phyloP scores from a whole-genome alignment of 2,888 invertebrate species.

The Patella pellucida region DNA sequence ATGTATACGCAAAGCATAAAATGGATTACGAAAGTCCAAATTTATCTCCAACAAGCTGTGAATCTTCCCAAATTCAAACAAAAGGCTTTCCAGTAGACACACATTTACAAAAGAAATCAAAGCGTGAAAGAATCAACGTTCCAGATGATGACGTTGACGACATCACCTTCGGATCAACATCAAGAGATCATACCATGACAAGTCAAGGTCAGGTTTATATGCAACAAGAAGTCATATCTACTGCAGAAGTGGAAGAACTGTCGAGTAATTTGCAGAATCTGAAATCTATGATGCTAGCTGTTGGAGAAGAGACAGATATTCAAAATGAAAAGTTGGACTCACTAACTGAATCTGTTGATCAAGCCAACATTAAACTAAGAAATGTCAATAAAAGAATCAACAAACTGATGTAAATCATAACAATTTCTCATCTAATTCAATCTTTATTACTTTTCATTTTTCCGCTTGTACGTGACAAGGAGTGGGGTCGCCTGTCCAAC shows the following conservation, averaged over 20 bases:
- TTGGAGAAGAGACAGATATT: slow-evolving; percentile 42
- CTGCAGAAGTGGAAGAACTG: slow-evolving; percentile 48
- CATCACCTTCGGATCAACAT: background rate
- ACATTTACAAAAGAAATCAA: background rate
- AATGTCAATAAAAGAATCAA: slow-evolving; percentile 39
- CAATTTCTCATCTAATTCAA: too few relatives aligned
- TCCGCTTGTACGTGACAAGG: too few relatives aligned
- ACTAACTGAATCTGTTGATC: slow-evolving; percentile 45
- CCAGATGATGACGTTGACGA: too few relatives aligned
- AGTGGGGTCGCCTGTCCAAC: too few relatives aligned
- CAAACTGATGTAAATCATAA: slow-evolving; percentile 23
- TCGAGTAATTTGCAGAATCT: slow-evolving; percentile 43
- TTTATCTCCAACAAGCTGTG: background rate
- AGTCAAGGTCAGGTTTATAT: slow-evolving; percentile 13
- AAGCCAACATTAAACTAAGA: slow-evolving; percentile 42
- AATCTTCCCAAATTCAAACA: background rate
- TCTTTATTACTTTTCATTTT: too few relatives aligned
- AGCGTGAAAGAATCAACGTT: background rate
- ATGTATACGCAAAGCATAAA: slow-evolving; percentile 5
- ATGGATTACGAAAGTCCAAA: background rate
- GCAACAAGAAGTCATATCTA: slow-evolving; percentile 39
- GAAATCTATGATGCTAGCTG: slow-evolving; percentile 49
- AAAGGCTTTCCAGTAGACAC: background rate
- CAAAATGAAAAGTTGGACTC: slow-evolving; percentile 49
- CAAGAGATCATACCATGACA: background rate